phyloP scores from a whole-genome alignment of 53 echinoderm and acorn worm species.

The Zoroaster sp. region DNA sequence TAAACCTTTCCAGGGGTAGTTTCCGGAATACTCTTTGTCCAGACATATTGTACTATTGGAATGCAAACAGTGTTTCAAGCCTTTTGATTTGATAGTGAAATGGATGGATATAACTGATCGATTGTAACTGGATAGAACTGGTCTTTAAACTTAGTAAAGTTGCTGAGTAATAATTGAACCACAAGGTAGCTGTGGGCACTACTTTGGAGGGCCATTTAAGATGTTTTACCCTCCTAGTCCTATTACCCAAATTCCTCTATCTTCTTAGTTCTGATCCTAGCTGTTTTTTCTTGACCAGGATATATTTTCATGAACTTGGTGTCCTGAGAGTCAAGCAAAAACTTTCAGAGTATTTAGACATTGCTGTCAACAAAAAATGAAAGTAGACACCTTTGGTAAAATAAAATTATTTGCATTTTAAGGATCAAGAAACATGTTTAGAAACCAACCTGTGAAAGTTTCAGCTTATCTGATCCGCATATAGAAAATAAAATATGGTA shows the following conservation, averaged over 20 bases:
- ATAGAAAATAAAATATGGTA: too few relatives aligned
- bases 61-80: not conserved
- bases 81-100: not conserved
- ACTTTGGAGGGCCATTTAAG: not conserved
- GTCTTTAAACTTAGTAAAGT: conserved; percentile 20
- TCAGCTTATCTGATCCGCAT: not conserved
- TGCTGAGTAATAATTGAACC: not conserved
- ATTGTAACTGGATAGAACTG: conserved; percentile 37
- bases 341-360: too few relatives aligned
- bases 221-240: not conserved
- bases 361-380: too few relatives aligned
- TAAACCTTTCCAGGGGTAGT: conserved; percentile 3
- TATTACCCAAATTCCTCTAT: not conserved
- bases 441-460: too few relatives aligned
- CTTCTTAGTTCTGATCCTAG: not conserved
- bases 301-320: not conserved
- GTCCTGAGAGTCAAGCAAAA: too few relatives aligned
- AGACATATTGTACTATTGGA: not conserved
- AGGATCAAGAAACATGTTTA: too few relatives aligned
- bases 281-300: not conserved
- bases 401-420: not conserved
- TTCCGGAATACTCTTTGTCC: conserved; percentile 25
- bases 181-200: not conserved
- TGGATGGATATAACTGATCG: not conserved
- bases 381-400: too few relatives aligned